These are phyloP conservation scores for Paedocypris sp. DNA, from an alignment of 2,113 vertebrate genomes.

Conservation along the genomic window DNA sequence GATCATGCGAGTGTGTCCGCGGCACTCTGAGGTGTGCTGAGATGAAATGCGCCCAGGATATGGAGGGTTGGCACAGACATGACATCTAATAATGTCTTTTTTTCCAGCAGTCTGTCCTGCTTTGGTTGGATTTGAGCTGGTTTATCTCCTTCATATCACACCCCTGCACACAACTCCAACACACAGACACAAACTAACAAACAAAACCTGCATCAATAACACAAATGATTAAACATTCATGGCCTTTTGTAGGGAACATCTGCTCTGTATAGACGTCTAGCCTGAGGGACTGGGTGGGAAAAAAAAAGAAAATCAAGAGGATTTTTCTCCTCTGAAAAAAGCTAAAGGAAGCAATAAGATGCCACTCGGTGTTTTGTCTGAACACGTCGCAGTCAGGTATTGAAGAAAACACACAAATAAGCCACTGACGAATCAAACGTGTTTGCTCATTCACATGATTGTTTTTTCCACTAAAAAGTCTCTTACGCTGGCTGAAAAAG, in stretches of 20 bases:
- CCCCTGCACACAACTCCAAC: constrained; percentile 35
- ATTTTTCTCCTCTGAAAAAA: constrained; percentile 57
- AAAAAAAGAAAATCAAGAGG: constrained; percentile 67
- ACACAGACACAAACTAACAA: constrained; percentile 53
- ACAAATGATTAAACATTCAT: constrained; percentile 79
- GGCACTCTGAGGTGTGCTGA: not conserved
- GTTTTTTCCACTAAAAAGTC: too few relatives aligned
- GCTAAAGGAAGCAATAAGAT: constrained; percentile 63
- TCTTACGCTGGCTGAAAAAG: too few relatives aligned
- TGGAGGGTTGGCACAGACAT: constrained; percentile 16
- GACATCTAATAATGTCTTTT: constrained; percentile 28
- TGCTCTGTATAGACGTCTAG: constrained; percentile 61
- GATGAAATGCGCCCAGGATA: constrained; percentile 14
- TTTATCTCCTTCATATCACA: constrained; percentile 27
- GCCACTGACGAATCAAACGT: not conserved
- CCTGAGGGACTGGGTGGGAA: constrained; percentile 56
- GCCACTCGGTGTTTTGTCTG: constrained; percentile 26
- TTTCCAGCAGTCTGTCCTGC: constrained; percentile 11
- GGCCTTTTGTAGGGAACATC: constrained; percentile 68
- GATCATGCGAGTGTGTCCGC: constrained; percentile 10
- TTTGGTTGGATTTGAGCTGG: constrained; percentile 14
- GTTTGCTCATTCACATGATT: too few relatives aligned
- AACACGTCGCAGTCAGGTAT: constrained; percentile 23
- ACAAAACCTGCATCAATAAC: constrained; percentile 74
- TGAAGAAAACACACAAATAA: constrained; percentile 1